Conservation (phyloP, 2,888 invertebrate genomes). For the Acleris literana region DNA sequence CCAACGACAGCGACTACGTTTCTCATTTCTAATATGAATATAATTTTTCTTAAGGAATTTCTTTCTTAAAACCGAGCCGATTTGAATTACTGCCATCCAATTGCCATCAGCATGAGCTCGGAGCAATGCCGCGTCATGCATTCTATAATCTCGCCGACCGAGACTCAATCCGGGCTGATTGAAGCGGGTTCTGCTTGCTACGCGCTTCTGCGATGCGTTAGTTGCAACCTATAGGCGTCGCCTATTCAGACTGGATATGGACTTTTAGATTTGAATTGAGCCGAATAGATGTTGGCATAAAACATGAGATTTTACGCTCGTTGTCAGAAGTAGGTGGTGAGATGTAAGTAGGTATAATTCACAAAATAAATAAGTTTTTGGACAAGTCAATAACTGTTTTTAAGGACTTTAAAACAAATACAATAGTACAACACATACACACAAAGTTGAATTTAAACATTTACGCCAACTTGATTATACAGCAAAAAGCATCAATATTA, state of each 20-base stretch:
- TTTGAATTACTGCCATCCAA: constrained; percentile 64
- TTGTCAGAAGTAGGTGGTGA: too few species aligned
- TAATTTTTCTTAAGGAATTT: constrained; percentile 19
- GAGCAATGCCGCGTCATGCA: constrained; percentile 75
- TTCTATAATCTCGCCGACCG: constrained; percentile 62
- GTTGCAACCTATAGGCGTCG: constrained; percentile 8
- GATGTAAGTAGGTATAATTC: too few species aligned
- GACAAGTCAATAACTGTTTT: too few species aligned
- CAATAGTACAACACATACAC: too few species aligned
- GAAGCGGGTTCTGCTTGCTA: constrained; percentile 66
- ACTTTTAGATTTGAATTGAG: background rate
- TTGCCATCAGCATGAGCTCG: constrained; percentile 70
- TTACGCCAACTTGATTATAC: background rate
- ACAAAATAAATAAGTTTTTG: too few species aligned
- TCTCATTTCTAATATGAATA: constrained; percentile 4
- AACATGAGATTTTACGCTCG: too few species aligned
- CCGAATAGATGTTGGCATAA: too few species aligned
- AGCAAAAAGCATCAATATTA: constrained; percentile 25
- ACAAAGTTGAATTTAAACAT: background rate
- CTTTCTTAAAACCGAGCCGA: constrained; percentile 26
- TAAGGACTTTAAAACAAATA: too few species aligned
- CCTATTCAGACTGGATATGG: background rate
- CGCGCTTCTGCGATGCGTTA: constrained; percentile 54
- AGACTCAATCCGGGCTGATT: constrained; percentile 74
- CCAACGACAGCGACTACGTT: background rate